Conservation (phyloP, 2,797 vertebrate species). For the Oreochromis grahami region DNA sequence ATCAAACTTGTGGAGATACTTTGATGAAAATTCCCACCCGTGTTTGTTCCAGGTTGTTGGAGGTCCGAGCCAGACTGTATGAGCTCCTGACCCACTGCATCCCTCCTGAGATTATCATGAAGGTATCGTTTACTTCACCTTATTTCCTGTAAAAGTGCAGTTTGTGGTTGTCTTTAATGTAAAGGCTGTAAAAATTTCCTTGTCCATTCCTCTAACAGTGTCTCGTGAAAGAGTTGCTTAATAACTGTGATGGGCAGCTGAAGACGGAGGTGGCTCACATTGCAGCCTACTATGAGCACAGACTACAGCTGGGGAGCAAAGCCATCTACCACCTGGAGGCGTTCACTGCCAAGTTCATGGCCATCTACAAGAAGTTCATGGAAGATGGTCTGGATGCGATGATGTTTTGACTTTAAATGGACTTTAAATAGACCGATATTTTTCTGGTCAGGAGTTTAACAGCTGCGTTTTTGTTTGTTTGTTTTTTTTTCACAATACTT, state of each 20-base stretch:
- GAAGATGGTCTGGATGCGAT: conserved; percentile 95
- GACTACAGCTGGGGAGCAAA: conserved; percentile 93
- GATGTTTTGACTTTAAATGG: conserved; percentile 81
- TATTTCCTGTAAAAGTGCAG: not conserved
- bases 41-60: conserved; percentile 82
- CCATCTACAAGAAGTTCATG: conserved; percentile 98
- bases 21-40: not conserved
- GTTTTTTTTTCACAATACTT: not conserved
- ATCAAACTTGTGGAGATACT: not conserved
- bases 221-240: conserved; percentile 87
- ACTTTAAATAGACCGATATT: not conserved
- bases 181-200: not conserved
- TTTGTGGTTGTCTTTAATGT: not conserved
- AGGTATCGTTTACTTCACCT: conserved; percentile 71
- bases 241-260: conserved; percentile 95
- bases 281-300: conserved; percentile 93
- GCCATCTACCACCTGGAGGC: conserved; percentile 97
- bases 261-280: conserved; percentile 94
- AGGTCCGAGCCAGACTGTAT: conserved; percentile 91
- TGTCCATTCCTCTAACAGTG: conserved; percentile 67
- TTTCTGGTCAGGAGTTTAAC: not conserved
- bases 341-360: conserved; percentile 97
- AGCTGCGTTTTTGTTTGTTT: not conserved
- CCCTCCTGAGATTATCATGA: conserved; percentile 95
- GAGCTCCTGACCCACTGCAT: conserved; percentile 97